Conservation (phyloP, 1,140 invertebrate species). For the Diorhabda sublineata region DNA sequence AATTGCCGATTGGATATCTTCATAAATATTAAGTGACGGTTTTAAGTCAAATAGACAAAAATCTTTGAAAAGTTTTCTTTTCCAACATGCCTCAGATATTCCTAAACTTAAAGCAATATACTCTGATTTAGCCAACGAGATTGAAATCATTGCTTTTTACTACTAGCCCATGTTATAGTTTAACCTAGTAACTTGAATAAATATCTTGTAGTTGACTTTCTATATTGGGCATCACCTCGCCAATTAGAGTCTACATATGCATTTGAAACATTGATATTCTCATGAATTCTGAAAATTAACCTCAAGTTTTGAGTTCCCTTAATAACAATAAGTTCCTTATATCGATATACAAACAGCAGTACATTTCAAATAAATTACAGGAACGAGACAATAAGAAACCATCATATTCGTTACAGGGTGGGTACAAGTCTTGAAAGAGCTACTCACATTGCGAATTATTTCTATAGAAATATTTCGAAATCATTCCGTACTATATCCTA, state of each 20-base stretch:
- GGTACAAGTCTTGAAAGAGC: too few species aligned
- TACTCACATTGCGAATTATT: too few species aligned
- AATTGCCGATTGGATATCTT: slow-evolving; percentile 39
- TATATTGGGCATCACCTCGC: slow-evolving; percentile 38
- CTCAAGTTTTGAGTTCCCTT: too few species aligned
- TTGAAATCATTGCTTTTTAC: slow-evolving; percentile 32
- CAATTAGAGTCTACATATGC: slow-evolving; percentile 48
- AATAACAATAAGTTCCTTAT: too few species aligned
- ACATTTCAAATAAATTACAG: too few species aligned
- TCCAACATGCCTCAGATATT: slow-evolving; percentile 35
- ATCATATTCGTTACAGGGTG: too few species aligned
- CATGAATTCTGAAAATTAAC: too few species aligned
- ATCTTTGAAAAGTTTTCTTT: slow-evolving; percentile 40
- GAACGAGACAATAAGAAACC: too few species aligned
- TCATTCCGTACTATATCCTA: too few species aligned
- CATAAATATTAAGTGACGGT: slow-evolving; percentile 12
- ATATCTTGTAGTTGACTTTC: slow-evolving; percentile 46
- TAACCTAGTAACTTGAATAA: slow-evolving; percentile 34
- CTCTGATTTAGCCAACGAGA: slow-evolving; percentile 34
- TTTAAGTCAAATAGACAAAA: slow-evolving; percentile 13
- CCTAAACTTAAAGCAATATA: slow-evolving; percentile 28
- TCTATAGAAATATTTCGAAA: too few species aligned
- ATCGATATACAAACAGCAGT: too few species aligned
- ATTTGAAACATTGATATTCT: not conserved
- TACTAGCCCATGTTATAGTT: slow-evolving; percentile 25